Evolutionary conservation across 2,888 invertebrate species (phyloP).

Genomic region (Aricia artaxerxes): DNA sequence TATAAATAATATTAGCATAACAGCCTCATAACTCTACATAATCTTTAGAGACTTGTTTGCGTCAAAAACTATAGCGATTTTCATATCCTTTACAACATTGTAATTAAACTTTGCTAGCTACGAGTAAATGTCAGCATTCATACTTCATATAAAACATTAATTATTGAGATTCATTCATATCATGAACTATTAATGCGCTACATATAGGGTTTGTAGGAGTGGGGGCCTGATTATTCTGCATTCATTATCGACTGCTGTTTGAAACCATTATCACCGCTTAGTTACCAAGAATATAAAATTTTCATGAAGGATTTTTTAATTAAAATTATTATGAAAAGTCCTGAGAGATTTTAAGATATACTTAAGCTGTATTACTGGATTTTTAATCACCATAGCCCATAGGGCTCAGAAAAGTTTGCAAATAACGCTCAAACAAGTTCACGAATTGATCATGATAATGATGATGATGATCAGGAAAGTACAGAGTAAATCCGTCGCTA

Average conservation of each 20-base stretch:
- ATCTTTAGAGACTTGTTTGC: not conserved
- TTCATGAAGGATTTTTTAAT: too few relatives aligned
- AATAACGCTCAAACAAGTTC: not conserved
- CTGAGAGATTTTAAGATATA: not conserved
- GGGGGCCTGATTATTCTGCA: conserved; percentile 11
- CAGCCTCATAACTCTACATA: not conserved
- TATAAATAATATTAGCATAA: too few relatives aligned
- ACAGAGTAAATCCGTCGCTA: conserved; percentile 1
- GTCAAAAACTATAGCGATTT: not conserved
- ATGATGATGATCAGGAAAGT: conserved; percentile 12
- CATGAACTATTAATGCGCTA: conserved; percentile 11
- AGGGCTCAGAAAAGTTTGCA: too few relatives aligned
- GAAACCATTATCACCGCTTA: not conserved
- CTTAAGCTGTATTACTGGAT: not conserved
- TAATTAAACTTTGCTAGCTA: not conserved
- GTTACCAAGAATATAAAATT: not conserved
- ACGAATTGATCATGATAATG: not conserved
- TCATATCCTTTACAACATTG: not conserved
- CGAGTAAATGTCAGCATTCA: not conserved
- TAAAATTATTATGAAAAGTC: too few relatives aligned
- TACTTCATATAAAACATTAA: not conserved
- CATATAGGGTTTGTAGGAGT: not conserved
- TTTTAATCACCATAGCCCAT: not conserved
- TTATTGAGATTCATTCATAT: conserved; percentile 19
- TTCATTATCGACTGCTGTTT: not conserved